Evolutionary conservation across 2,797 vertebrate species (phyloP).

Genomic region (Centroberyx gerrardi): DNA sequence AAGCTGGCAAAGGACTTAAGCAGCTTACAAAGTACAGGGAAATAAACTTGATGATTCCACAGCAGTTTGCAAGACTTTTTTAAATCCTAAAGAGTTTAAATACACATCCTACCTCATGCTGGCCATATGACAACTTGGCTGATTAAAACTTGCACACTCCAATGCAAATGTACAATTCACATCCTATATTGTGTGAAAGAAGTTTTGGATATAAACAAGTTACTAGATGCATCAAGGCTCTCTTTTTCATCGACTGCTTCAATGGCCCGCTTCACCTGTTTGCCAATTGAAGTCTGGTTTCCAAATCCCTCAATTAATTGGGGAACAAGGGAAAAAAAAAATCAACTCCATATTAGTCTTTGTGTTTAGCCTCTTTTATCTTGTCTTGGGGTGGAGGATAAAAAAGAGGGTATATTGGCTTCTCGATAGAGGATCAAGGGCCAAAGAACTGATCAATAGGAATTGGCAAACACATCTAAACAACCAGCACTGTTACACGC

Average conservation of each 20-base stretch:
- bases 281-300: slow-evolving; percentile 64
- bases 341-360: slow-evolving; percentile 39
- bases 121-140: slow-evolving; percentile 68
- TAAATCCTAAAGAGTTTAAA: slow-evolving; percentile 86
- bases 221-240: slow-evolving; percentile 48
- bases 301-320: slow-evolving; percentile 75
- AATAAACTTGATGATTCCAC: slow-evolving; percentile 89
- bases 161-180: slow-evolving; percentile 39
- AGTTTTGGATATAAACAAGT: slow-evolving; percentile 32
- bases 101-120: slow-evolving; percentile 81
- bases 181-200: slow-evolving; percentile 22
- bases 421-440: slow-evolving; percentile 53
- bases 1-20: slow-evolving; percentile 89
- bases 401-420: slow-evolving; percentile 24
- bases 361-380: slow-evolving; percentile 54
- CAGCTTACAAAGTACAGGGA: slow-evolving; percentile 88
- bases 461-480: slow-evolving; percentile 66
- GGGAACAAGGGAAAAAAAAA: slow-evolving; percentile 37
- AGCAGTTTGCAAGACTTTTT: slow-evolving; percentile 84
- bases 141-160: slow-evolving; percentile 50
- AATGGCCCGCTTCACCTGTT: slow-evolving; percentile 45
- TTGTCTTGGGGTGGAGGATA: slow-evolving; percentile 44
- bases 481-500: slow-evolving; percentile 29
- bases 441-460: slow-evolving; percentile 65
- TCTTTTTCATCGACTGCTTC: slow-evolving; percentile 33